phyloP scores from a whole-genome alignment of 2,888 invertebrate genomes.

The Apamea crenata region DNA sequence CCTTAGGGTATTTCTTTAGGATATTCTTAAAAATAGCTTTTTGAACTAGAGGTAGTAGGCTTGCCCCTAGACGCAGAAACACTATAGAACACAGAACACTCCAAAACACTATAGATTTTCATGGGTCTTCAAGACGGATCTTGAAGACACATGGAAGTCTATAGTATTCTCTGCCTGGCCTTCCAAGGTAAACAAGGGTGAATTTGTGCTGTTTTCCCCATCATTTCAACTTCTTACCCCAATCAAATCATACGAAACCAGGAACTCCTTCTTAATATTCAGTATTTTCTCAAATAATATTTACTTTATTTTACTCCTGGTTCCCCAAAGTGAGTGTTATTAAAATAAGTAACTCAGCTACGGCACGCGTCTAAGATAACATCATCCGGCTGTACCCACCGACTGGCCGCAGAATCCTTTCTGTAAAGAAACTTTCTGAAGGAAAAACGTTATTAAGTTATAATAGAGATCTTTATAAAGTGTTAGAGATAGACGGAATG shows the following conservation, averaged over 20 bases:
- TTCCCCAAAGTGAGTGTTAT: conserved; percentile 36
- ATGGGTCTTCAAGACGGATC: no score
- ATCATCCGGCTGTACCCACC: conserved; percentile 31
- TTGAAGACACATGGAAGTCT: background rate
- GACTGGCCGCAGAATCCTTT: conserved; percentile 47
- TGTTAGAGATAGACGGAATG: conserved; percentile 24
- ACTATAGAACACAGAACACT: no score
- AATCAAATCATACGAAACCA: no score
- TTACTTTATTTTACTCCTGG: conserved; percentile 29
- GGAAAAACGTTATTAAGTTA: conserved; percentile 56
- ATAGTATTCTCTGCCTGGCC: no score
- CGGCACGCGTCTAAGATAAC: conserved; percentile 53
- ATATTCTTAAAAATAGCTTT: no score
- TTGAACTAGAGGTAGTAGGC: no score
- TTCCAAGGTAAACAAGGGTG: background rate
- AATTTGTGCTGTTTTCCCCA: background rate
- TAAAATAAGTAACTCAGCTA: conserved; percentile 43
- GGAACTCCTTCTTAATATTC: background rate
- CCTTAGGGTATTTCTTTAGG: no score
- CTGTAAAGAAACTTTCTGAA: conserved; percentile 45
- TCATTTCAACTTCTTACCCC: background rate
- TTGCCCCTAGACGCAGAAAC: no score
- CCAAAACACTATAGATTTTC: no score
- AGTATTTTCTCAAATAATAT: conserved; percentile 27
- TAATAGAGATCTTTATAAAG: conserved; percentile 38